A percentile compares a stretch with the other conserved stretches of the same genome.
Conservation (phyloP, 2,888 invertebrate genomes). For the Leucania comma region DNA sequence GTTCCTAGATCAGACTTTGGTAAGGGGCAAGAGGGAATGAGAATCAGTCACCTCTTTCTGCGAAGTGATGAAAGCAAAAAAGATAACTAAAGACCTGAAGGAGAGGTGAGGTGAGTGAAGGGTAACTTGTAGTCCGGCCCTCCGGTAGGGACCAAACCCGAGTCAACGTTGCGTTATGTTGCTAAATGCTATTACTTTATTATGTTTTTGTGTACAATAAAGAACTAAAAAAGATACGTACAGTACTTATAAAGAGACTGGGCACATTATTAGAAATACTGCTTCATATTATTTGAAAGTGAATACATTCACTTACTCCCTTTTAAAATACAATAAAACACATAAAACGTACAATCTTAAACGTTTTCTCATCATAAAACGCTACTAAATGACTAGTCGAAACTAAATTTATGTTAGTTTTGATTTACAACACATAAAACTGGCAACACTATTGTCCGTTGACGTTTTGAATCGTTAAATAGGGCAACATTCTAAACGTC, state of each 20-base stretch:
- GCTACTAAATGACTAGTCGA: constrained; percentile 70
- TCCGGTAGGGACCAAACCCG: too few relatives aligned
- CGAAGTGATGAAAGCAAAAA: too few relatives aligned
- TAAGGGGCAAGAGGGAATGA: too few relatives aligned
- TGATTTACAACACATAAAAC: constrained; percentile 86
- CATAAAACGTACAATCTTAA: constrained; percentile 60
- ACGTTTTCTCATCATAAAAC: constrained; percentile 78
- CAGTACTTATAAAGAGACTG: background rate
- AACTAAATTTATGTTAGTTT: constrained; percentile 80
- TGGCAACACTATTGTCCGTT: constrained; percentile 83
- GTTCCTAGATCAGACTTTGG: too few relatives aligned
- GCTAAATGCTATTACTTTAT: too few relatives aligned
- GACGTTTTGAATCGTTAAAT: constrained; percentile 85
- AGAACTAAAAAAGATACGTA: too few relatives aligned
- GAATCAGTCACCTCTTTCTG: too few relatives aligned
- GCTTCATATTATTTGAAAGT: background rate
- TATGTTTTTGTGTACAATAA: too few relatives aligned
- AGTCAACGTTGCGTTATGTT: too few relatives aligned
- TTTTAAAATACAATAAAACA: constrained; percentile 55
- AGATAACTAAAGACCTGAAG: too few relatives aligned
- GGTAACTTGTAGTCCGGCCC: too few relatives aligned
- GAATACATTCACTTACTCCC: constrained; percentile 28
- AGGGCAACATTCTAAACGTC: constrained; percentile 84
- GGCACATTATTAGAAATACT: background rate
- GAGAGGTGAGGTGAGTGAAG: too few relatives aligned